A percentile compares a stretch with the other conserved stretches of the same genome.
These are phyloP conservation scores for Disparrhopalites patrizii DNA, from an alignment of 2,888 invertebrate genomes.

Conservation along the genomic window DNA sequence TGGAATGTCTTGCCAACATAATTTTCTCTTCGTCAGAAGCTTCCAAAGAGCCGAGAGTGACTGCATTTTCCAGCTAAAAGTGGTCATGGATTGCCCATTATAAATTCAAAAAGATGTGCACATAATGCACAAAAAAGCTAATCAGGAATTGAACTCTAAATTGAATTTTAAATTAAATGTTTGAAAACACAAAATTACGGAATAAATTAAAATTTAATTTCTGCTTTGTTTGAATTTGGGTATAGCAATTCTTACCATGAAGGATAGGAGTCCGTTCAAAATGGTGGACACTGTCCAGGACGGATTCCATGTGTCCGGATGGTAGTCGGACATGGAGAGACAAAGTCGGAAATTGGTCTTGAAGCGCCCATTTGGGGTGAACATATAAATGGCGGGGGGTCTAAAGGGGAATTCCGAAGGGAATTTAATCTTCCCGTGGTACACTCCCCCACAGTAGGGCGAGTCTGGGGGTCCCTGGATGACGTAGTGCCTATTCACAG, in stretches of 20 bases:
- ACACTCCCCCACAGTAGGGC: constrained; percentile 75
- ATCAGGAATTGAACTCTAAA: no score
- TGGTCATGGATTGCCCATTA: constrained; percentile 29
- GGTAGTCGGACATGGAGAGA: constrained; percentile 61
- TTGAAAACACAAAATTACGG: no score
- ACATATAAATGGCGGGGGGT: constrained; percentile 58
- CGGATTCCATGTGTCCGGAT: constrained; percentile 63
- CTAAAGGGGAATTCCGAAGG: constrained; percentile 59
- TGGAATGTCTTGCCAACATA: constrained; percentile 51
- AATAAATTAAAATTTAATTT: no score
- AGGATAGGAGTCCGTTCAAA: constrained; percentile 57
- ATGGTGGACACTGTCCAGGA: constrained; percentile 57
- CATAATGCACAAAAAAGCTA: not conserved
- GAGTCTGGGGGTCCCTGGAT: constrained; percentile 92
- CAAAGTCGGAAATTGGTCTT: constrained; percentile 53
- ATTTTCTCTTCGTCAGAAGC: constrained; percentile 53
- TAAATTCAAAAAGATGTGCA: not conserved
- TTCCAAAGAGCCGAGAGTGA: constrained; percentile 57
- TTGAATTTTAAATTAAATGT: no score
- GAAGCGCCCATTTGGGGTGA: constrained; percentile 59
- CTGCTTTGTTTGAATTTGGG: not conserved
- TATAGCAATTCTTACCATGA: constrained; percentile 53
- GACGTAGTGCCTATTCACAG: constrained; percentile 81
- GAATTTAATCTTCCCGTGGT: constrained; percentile 60
- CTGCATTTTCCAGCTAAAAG: constrained; percentile 57